Base-by-base conservation (phyloP, 2,888 invertebrate species). In the Temnothorax ravouxi region DNA sequence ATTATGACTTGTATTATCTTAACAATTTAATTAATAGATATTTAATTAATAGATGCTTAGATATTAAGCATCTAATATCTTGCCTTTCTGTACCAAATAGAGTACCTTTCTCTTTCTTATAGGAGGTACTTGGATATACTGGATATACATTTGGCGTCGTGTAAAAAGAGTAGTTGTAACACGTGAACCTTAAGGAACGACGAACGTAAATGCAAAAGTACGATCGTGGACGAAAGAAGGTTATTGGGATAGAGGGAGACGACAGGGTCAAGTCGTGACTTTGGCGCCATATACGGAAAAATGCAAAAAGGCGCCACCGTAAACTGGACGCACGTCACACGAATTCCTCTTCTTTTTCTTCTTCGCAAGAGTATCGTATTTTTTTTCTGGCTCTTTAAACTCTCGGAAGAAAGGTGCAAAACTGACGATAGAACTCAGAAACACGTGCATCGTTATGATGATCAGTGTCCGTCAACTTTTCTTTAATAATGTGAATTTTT, bases 261-360 rank as follows among this genome's bases (percentile, higher is more conserved):
- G 66, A 56, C 77, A 89, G 87, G 90, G 90, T 89, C 88, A 86
- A 88, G 84, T 91, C 91, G 92, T 92, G 92, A 92, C 91, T 88
- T 71, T 72, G 75, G 86, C 80, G 88, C 83, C 84, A 75, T 83
- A 83, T 83, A 83, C 44, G 88, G 88, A 90, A 92, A 90, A 91
- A 89, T 89, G 90, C 87, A 91, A 91, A 91, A 92, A 89, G 88
- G 89, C 88, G 90, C 88, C 90, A 87, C 87, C 86, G 89, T 90
- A 91, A 88, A 89, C 83, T 90, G 88, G 87, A 90, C n/a, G n/a
- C 89, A 80, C 84, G 83, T 88, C 88, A 81, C 81, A 74, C 81
- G 67, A 72, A 67, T 56, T 79, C 15, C 34, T 64, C 62, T 77
- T 83, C 74, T 64, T 66, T 61, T 59, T 81, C 38, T 56, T 52